Conservation (phyloP, 2,797 vertebrate species). For the Manis pentadactyla region DNA sequence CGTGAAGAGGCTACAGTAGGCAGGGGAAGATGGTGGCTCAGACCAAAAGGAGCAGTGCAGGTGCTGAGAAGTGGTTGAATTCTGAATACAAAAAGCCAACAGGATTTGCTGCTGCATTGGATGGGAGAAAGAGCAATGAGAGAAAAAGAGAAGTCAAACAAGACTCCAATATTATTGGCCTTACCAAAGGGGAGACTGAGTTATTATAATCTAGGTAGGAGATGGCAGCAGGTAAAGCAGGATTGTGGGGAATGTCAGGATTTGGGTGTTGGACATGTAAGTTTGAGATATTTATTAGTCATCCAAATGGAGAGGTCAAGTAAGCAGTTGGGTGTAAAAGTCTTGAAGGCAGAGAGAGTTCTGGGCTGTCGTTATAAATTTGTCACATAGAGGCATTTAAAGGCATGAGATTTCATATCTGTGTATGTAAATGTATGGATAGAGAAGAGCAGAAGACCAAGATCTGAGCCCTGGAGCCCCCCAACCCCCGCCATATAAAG, state of each 20-base stretch:
- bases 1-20: neutral
- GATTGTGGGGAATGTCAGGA: neutral
- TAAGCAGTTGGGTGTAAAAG: neutral
- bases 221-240: neutral
- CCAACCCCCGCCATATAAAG: neutral
- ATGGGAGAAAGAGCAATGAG: neutral
- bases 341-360: neutral
- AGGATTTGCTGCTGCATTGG: neutral
- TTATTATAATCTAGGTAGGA: neutral
- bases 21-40: neutral
- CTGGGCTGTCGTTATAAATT: neutral
- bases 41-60: neutral
- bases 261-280: neutral
- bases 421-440: neutral
- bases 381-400: neutral
- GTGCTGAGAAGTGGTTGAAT: neutral
- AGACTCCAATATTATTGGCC: neutral
- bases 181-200: neutral
- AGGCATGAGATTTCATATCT: neutral
- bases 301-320: neutral
- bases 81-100: neutral
- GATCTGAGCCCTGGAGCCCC: neutral
- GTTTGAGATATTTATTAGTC: neutral
- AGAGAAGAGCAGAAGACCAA: neutral
- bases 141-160: neutral